Evolutionary conservation across 1,140 invertebrate genomes (phyloP).

Genomic region (Euura saliciscinereae): DNA sequence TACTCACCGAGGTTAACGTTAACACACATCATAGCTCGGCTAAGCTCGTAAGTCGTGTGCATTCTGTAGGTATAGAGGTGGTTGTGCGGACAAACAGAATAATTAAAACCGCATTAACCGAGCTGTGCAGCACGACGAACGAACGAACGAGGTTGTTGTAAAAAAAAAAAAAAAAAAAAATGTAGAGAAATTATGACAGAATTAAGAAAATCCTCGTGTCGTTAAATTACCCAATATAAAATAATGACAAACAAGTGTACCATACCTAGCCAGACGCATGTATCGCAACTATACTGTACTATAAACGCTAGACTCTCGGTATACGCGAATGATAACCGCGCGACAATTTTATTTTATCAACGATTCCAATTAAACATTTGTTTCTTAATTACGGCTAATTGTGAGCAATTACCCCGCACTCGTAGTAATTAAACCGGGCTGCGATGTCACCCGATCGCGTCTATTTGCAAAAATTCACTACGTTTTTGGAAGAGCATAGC

Average conservation of each 20-base stretch:
- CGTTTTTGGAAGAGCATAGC: neutral
- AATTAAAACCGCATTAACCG: constrained; percentile 49
- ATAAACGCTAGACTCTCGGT: neutral
- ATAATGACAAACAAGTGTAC: neutral
- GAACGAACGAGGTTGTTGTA: neutral
- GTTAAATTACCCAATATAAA: constrained; percentile 3
- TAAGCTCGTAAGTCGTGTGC: constrained; percentile 25
- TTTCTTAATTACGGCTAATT: constrained; percentile 51
- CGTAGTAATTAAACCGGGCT: constrained; percentile 43
- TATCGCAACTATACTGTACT: constrained; percentile 5
- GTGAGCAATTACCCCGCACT: constrained; percentile 45
- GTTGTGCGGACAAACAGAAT: constrained; percentile 43
- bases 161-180: constrained; percentile 6
- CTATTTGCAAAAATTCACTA: too few species aligned
- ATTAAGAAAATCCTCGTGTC: neutral
- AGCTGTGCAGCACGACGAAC: neutral
- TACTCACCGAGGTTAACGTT: too few species aligned
- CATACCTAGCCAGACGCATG: too few species aligned
- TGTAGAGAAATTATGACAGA: neutral
- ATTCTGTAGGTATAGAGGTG: neutral
- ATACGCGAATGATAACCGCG: neutral
- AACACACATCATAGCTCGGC: constrained; percentile 4
- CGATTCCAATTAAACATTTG: constrained; percentile 47
- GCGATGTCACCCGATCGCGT: constrained; percentile 39
- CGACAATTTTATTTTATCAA: constrained; percentile 23